Evolutionary conservation across 2,113 vertebrate genomes (phyloP).

Genomic region (Phaethornis superciliosus): DNA sequence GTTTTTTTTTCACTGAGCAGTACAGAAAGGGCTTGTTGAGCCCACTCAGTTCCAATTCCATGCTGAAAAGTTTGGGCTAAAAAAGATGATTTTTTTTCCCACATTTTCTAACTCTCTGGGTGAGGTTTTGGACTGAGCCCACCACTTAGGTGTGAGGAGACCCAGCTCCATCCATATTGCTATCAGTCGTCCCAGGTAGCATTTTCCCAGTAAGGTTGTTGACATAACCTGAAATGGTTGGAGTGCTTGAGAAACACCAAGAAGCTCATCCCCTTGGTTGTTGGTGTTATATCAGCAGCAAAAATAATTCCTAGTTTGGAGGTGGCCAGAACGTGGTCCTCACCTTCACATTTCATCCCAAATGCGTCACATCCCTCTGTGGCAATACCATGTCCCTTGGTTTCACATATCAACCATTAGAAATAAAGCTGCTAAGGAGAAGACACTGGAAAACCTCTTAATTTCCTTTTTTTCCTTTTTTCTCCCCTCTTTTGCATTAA

Average conservation of each 20-base stretch:
- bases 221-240: neutral
- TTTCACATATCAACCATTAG: neutral
- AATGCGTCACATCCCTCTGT: fast-evolving
- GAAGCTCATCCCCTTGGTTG: neutral
- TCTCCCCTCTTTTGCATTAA: neutral
- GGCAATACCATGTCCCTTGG: neutral
- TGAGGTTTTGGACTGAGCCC: neutral
- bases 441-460: neutral
- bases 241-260: neutral
- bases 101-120: neutral
- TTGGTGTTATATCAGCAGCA: neutral
- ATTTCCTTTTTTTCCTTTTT: neutral
- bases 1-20: neutral
- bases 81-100: neutral
- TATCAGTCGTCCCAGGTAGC: neutral
- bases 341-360: neutral
- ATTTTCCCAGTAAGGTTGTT: neutral
- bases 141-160: neutral
- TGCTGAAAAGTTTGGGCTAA: neutral
- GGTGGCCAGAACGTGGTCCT: neutral
- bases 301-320: neutral
- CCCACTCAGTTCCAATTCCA: neutral
- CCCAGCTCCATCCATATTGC: neutral
- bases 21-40: neutral
- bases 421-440: neutral